These are phyloP conservation scores for Vanacampus margaritifer DNA, from an alignment of 2,113 vertebrate species.

Conservation along the genomic window DNA sequence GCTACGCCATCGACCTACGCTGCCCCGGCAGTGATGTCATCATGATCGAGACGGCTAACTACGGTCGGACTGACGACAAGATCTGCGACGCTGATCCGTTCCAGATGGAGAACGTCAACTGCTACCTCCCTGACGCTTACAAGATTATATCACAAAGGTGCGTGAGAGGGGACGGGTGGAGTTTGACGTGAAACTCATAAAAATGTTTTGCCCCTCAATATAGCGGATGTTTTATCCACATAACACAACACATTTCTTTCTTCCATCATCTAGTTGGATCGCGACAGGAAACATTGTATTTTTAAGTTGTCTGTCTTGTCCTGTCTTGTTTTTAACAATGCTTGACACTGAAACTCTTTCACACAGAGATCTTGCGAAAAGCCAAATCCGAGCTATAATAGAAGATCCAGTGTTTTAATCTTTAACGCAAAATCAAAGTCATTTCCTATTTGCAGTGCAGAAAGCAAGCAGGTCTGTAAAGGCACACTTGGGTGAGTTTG, in stretches of 20 bases:
- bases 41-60: constrained; percentile 98
- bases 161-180: background rate
- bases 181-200: background rate
- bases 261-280: background rate
- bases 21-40: constrained; percentile 98
- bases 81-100: constrained; percentile 98
- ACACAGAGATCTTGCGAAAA: background rate
- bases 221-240: background rate
- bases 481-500: too few relatives aligned
- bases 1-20: constrained; percentile 94
- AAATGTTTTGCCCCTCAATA: background rate
- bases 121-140: constrained; percentile 98
- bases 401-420: background rate
- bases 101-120: constrained; percentile 99
- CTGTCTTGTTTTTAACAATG: background rate
- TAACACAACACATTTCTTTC: background rate
- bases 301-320: background rate
- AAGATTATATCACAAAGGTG: constrained; percentile 99
- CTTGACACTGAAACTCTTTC: background rate
- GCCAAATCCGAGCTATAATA: background rate
- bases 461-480: too few relatives aligned
- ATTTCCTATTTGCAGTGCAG: background rate
- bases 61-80: constrained; percentile 96
- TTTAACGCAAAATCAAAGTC: background rate
- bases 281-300: background rate